phyloP scores from a whole-genome alignment of 1,140 invertebrate species.

The Marisa cornuarietis region DNA sequence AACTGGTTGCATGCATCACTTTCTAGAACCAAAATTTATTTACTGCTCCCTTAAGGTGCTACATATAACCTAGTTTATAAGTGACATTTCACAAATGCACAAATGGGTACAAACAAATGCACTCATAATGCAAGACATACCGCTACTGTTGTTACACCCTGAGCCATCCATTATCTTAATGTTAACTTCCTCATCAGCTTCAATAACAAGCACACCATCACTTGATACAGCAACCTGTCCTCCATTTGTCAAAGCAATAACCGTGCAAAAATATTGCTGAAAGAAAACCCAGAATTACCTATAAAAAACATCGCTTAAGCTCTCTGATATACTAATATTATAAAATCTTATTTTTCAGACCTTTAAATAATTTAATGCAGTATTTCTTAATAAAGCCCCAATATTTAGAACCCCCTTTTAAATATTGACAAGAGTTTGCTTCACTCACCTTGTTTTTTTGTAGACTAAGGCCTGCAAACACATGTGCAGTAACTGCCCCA shows the following conservation, averaged over 20 bases:
- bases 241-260: constrained; percentile 27
- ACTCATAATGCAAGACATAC: neutral
- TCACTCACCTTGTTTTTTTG: constrained; percentile 3
- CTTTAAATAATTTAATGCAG: neutral
- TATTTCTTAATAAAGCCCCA: too few species aligned
- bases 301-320: neutral
- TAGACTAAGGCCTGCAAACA: constrained; percentile 16
- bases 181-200: constrained; percentile 1
- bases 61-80: too few species aligned
- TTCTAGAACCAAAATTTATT: too few species aligned
- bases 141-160: neutral
- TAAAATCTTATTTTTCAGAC: neutral
- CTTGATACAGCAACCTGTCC: constrained; percentile 29
- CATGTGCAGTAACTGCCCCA: neutral
- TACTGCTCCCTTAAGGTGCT: too few species aligned
- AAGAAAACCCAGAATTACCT: neutral
- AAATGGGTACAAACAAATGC: neutral
- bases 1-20: too few species aligned
- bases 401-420: too few species aligned
- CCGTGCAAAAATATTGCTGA: constrained; percentile 37
- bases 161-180: constrained; percentile 11
- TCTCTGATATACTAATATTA: neutral
- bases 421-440: too few species aligned
- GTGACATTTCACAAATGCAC: neutral
- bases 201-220: constrained; percentile 35